A percentile compares a stretch with the other conserved stretches of the same genome.
Conservation (phyloP, 2,888 invertebrate genomes). For the Eilema sororculum region DNA sequence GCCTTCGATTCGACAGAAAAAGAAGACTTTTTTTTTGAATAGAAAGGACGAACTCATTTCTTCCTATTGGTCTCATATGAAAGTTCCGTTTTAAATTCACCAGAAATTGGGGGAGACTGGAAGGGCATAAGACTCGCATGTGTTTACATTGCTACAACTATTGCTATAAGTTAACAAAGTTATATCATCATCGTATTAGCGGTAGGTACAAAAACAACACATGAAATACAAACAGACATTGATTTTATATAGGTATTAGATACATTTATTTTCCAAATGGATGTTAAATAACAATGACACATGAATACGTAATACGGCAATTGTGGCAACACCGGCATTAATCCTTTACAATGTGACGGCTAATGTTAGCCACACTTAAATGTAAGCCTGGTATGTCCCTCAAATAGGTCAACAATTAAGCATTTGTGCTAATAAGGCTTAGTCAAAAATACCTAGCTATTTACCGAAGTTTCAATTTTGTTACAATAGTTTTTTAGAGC, state of each 20-base stretch:
- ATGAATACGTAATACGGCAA: not conserved
- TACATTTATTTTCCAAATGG: not conserved
- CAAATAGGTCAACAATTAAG: not conserved
- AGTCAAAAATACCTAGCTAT: too few relatives aligned
- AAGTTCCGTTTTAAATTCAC: too few relatives aligned
- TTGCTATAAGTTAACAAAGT: too few relatives aligned
- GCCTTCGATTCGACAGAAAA: too few relatives aligned
- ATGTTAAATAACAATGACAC: not conserved
- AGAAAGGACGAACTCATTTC: too few relatives aligned
- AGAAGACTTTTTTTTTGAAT: too few relatives aligned
- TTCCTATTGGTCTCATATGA: too few relatives aligned
- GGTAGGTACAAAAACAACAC: not conserved
- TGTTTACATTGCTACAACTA: too few relatives aligned
- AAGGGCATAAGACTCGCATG: too few relatives aligned
- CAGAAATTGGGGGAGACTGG: too few relatives aligned
- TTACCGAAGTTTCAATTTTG: not conserved
- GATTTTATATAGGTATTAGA: not conserved
- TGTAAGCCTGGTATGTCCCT: not conserved
- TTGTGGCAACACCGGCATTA: slow-evolving; percentile 6
- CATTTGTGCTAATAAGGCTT: not conserved
- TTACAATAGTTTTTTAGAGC: not conserved
- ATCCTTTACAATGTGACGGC: not conserved
- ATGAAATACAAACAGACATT: not conserved
- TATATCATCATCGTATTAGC: too few relatives aligned
- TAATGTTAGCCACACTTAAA: not conserved